These are phyloP conservation scores for Pachyseris speciosa DNA, from an alignment of 64 coral and sea anemone genomes.

Conservation along the genomic window DNA sequence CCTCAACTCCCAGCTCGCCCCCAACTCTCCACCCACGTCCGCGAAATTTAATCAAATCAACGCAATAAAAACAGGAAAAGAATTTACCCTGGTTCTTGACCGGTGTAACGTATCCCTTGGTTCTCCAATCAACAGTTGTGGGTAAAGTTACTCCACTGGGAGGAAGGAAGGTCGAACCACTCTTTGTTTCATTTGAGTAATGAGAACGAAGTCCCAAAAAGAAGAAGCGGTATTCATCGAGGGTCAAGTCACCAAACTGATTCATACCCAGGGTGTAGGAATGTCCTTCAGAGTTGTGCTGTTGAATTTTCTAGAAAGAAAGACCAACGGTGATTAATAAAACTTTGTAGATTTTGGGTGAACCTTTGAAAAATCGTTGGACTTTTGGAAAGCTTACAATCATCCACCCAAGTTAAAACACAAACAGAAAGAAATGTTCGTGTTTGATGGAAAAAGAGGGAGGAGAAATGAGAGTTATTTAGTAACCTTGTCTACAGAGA, in stretches of 20 bases:
- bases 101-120: slow-evolving; percentile 84
- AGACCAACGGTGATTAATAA: neutral
- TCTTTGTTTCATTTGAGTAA: slow-evolving; percentile 55
- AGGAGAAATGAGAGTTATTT: no score
- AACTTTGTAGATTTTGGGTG: neutral
- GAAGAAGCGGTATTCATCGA: slow-evolving; percentile 71
- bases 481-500: no score
- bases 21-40: no score
- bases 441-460: no score
- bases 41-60: no score
- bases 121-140: slow-evolving; percentile 83
- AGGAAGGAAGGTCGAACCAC: slow-evolving; percentile 65
- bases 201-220: slow-evolving; percentile 54
- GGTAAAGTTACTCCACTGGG: slow-evolving; percentile 82
- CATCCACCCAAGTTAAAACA: no score
- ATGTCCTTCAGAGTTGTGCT: slow-evolving; percentile 69
- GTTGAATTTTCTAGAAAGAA: slow-evolving; percentile 72
- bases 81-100: slow-evolving; percentile 90
- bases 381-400: no score
- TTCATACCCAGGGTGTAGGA: slow-evolving; percentile 88
- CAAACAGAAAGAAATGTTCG: no score
- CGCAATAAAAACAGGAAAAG: no score
- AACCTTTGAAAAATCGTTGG: no score
- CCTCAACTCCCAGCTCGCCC: no score
- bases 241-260: slow-evolving; percentile 82